Evolutionary conservation across 2,888 invertebrate genomes (phyloP), one percentile per base, ranked within the genome.

Genomic region (Ellobium chinense): DNA sequence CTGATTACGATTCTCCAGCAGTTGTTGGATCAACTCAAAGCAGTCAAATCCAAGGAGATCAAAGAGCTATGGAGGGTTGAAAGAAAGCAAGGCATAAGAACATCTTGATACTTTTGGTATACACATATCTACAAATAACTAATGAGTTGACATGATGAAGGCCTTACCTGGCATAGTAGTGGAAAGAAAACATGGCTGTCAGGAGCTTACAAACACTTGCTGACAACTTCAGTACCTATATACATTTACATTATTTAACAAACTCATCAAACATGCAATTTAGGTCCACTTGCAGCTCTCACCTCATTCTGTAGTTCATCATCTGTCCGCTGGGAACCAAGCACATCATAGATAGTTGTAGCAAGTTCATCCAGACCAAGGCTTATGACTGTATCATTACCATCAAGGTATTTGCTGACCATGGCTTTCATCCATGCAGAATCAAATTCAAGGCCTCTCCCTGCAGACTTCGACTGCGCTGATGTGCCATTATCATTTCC

Each of bases 11-110:
- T 96, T 95, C 74, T 95, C 94, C 37, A 97, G 92, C 82, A 97
- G 92, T 58, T 94, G 94, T 81, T 95, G 94, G 37, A 96, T 96
- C 80, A 97, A 94, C 89, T 97, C 96, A 92, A 97, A 95, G 88
- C 95, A 91, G 86, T 98, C 97, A 92, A 96, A 97, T 0, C 99
- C 99, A 34, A 98, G 94, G 4, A 98, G 93, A 88, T 99, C 98
- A 92, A 98, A 96, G 29, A 99, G 93, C 92, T 94, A 87, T 36
- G 87, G 87, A 39, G 29, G 74, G 72, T 73, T 46, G 18, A 74
- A 56, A 39, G 72, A 73, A 39, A 31, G 63, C 21, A 62, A 73
- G 70, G 36, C 36, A 46, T 46, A 46, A 46, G 46, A n/a, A n/a
- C n/a, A n/a, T n/a, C n/a, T n/a, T n/a, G n/a, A n/a, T n/a, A n/a